Percentiles rank a stretch among this genome's conserved stretches.
Conservation (phyloP, 2,888 invertebrate species). For the Caenorhabditis parvicauda region DNA sequence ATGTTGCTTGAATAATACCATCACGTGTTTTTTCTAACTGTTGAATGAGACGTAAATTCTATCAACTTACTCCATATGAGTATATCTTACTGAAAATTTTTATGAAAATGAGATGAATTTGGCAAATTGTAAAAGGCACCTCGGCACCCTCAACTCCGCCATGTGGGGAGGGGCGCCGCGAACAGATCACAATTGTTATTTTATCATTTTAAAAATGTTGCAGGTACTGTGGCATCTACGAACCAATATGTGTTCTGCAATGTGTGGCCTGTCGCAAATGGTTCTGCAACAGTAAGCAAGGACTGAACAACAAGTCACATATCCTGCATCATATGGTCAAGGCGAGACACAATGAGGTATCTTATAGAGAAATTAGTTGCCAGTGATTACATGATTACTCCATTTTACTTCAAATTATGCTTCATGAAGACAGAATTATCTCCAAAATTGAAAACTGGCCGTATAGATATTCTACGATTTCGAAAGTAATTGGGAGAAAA, state of each 20-base stretch:
- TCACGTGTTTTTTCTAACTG: too few species aligned
- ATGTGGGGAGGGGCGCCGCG: too few species aligned
- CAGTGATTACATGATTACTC: too few species aligned
- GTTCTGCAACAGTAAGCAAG: conserved; percentile 92
- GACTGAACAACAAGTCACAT: conserved; percentile 73
- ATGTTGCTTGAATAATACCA: too few species aligned
- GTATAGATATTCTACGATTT: neutral
- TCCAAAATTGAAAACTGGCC: neutral
- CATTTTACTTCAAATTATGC: neutral
- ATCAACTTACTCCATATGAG: too few species aligned
- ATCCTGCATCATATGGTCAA: conserved; percentile 97
- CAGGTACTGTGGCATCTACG: conserved; percentile 97
- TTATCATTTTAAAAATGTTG: conserved; percentile 27
- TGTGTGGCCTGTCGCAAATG: conserved; percentile 98
- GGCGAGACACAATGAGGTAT: conserved; percentile 99
- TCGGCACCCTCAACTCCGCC: too few species aligned
- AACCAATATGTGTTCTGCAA: conserved; percentile 93
- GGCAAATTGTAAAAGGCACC: too few species aligned
- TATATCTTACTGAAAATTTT: too few species aligned
- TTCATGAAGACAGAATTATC: neutral
- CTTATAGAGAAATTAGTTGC: conserved; percentile 62
- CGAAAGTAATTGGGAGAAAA: conserved; percentile 16
- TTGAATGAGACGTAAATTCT: too few species aligned
- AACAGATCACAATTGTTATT: too few species aligned
- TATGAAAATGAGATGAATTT: too few species aligned